Evolutionary conservation across 2,113 vertebrate species (phyloP), one percentile per base, ranked within the genome.

Genomic region (Calonectris borealis): DNA sequence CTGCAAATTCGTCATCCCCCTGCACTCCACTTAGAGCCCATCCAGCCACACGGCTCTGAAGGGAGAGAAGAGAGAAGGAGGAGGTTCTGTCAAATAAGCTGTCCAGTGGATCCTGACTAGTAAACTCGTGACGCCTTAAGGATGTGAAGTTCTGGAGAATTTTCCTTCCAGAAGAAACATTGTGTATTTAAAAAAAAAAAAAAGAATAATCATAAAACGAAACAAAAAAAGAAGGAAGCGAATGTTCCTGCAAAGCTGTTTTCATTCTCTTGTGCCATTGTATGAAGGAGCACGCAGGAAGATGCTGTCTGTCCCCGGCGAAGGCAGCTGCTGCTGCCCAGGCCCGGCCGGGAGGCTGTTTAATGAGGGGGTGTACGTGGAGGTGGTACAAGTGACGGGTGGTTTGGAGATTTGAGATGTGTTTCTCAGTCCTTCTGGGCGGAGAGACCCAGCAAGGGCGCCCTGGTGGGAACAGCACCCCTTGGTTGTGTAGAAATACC

Each of bases 1-100:
- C 81, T 99, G 99, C 98, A 99, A 99, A 95, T 99, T 99, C 5
- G 99, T 99, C 96, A 99, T 99, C 92, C 99, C 99, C 1, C 95
- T 99, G 92, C 99, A 99, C 81, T 99, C 99, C 29, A 98, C 99
- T 32, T 99, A 99, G 96, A 96, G 85, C 38, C 26, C 4, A 1
- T 9, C 40, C 49, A 2, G 81, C 80, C 18, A 3, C 9, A 1
- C 0, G 13, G 58, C 66, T 72, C 64, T 1, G 46, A 22, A 71
- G 69, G 81, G 78, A 84, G 90, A 72, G 89, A 55, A 70, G 77
- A 54, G 44, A 72, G 78, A 11, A 91, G 76, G 73, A 90, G 70
- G 77, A 82, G 61, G 36, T 83, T 83, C 71, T 83, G 48, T 78
- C 31, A 10, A 44, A 34, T 68, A 18, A 87, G 88, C 82, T 84